These are phyloP conservation scores for Cacoxenus indagator DNA, from an alignment of 2,888 invertebrate species.

Conservation along the genomic window DNA sequence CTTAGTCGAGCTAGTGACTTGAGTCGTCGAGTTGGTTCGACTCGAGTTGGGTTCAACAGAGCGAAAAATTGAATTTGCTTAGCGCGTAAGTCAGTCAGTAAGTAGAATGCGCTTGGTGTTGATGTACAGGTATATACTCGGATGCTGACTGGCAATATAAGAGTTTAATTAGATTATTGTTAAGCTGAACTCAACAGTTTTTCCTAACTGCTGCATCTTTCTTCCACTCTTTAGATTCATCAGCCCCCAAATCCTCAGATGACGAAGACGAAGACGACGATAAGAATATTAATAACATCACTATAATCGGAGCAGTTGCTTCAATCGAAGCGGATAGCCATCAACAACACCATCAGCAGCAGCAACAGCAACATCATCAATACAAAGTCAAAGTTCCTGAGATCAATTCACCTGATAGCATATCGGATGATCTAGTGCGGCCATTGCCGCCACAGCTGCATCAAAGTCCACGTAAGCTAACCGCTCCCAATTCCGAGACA, in stretches of 20 bases:
- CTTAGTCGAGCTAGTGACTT: no score
- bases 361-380: constrained; percentile 52
- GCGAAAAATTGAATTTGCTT: constrained; percentile 7
- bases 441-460: constrained; percentile 70
- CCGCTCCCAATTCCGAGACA: constrained; percentile 57
- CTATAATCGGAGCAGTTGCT: constrained; percentile 43
- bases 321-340: background rate
- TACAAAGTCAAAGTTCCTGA: constrained; percentile 73
- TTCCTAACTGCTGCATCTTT: constrained; percentile 6
- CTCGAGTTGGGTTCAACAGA: background rate
- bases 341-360: constrained; percentile 50
- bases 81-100: background rate
- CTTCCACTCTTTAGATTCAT: constrained; percentile 70
- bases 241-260: constrained; percentile 73
- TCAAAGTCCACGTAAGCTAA: constrained; percentile 68
- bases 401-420: constrained; percentile 80
- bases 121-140: background rate
- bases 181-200: background rate
- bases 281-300: background rate
- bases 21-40: background rate
- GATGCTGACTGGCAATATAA: background rate
- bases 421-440: constrained; percentile 73
- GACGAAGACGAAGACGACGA: constrained; percentile 71
- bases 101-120: no score
- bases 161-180: background rate